Conservation (phyloP, 2,888 invertebrate genomes). For the Drosophila setosimentum region DNA sequence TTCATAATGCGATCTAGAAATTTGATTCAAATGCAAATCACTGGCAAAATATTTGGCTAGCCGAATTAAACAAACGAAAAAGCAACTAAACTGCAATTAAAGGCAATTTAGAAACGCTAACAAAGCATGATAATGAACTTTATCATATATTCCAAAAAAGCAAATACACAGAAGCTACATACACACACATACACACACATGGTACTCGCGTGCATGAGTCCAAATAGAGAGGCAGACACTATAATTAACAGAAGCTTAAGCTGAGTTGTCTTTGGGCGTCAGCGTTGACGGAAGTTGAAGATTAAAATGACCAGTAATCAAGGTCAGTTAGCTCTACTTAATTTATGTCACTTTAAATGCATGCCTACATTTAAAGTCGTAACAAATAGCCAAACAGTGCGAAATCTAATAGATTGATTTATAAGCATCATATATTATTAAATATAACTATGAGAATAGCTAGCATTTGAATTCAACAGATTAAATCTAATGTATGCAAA, state of each 20-base stretch:
- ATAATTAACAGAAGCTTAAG: constrained; percentile 56
- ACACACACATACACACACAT: not conserved
- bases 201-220: constrained; percentile 8
- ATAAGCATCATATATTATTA: not conserved
- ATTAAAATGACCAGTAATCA: constrained; percentile 63
- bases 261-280: constrained; percentile 41
- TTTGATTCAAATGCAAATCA: constrained; percentile 42
- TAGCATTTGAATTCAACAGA: not conserved
- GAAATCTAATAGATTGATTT: not conserved
- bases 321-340: constrained; percentile 72
- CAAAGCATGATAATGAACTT: constrained; percentile 63
- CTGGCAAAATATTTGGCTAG: constrained; percentile 23
- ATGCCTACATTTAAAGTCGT: constrained; percentile 16
- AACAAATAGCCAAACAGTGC: constrained; percentile 1
- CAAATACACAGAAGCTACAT: not conserved
- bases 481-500: not conserved
- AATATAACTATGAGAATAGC: not conserved
- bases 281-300: constrained; percentile 65
- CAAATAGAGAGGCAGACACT: constrained; percentile 31
- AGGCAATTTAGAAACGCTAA: constrained; percentile 59
- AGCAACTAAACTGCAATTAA: constrained; percentile 50
- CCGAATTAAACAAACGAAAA: constrained; percentile 14
- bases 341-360: constrained; percentile 60
- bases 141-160: constrained; percentile 23
- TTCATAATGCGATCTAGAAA: constrained; percentile 13